phyloP scores from a whole-genome alignment of 2,797 vertebrate species.

The Danio tinwini region DNA sequence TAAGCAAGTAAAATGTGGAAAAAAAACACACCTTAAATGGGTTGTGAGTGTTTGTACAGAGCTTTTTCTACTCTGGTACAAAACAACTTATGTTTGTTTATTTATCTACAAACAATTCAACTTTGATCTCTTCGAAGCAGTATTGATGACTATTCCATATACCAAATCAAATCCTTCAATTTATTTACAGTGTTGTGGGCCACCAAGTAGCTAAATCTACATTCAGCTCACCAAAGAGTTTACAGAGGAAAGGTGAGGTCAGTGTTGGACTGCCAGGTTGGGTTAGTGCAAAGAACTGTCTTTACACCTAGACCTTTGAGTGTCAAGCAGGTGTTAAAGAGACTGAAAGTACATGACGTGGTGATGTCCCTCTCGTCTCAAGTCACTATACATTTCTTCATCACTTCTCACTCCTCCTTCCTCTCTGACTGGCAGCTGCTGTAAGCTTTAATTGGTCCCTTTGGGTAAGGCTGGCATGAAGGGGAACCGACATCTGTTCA shows the following conservation, averaged over 20 bases:
- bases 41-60: too few relatives aligned
- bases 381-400: conserved; percentile 52
- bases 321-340: conserved; percentile 60
- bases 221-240: not conserved
- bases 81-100: too few relatives aligned
- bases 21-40: too few relatives aligned
- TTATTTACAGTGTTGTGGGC: too few relatives aligned
- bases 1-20: too few relatives aligned
- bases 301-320: conserved; percentile 46
- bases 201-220: too few relatives aligned
- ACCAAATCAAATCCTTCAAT: too few relatives aligned
- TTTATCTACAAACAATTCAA: too few relatives aligned
- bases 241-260: conserved; percentile 20
- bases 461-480: conserved; percentile 68
- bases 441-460: conserved; percentile 78
- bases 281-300: conserved; percentile 53
- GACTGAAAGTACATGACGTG: conserved; percentile 39
- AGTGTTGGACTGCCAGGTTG: not conserved
- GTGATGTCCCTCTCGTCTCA: conserved; percentile 45
- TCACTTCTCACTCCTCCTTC: conserved; percentile 39
- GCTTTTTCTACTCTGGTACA: too few relatives aligned
- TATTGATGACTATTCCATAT: too few relatives aligned
- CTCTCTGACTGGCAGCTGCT: conserved; percentile 70
- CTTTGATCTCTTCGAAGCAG: too few relatives aligned
- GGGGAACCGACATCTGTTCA: conserved; percentile 73